Base-by-base conservation (phyloP, 2,888 invertebrate genomes). In the Dusona sp. region DNA sequence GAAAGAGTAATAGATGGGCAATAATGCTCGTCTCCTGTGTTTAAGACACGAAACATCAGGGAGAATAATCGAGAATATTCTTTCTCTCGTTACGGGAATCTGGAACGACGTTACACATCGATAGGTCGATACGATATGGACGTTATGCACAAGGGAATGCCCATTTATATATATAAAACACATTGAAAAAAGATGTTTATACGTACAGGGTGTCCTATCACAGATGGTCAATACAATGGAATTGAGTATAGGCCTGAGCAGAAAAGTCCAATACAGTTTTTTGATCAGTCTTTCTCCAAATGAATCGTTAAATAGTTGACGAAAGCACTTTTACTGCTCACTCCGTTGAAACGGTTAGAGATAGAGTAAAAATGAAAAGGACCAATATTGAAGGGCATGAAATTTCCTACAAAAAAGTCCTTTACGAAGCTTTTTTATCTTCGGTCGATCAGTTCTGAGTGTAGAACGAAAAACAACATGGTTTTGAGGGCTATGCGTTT, bases 111-210 rank as follows among this genome's bases (percentile, higher is more conserved):
- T 78, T 83, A 83, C 65, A 83, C 83, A 78, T 65, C 78, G 83
- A 83, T 78, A 83, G 83, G 72, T 72, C 83, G 70, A 78, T 72
- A 72, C 83, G 83, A 78, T 83, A 83, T 78, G 72, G 78, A 78
- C 72, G 70, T 78, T 83, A 78, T 83, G 78, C 65, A 65, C 65
- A 33, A 54, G 72, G 65, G 48, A 77, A 45, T 48, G 64, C 33
- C 22, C 45, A 68, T 61, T 54, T 38, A 74, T 74, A 61, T 29
- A 70, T 36, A 9, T 11, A 42, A 48, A n/a, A 48, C 48, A 48
- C 48, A n/a, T 48, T 48, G 0, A n/a, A 48, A 48, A 48, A 48
- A 48, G 48, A 48, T 48, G 48, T 48, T 19, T n/a, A n/a, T 19
- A 48, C 19, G 19, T 48, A 48, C 48, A 19, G 48, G 48, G 48